Conservation (phyloP, 2,888 invertebrate species). For the Aphrophora alni region DNA sequence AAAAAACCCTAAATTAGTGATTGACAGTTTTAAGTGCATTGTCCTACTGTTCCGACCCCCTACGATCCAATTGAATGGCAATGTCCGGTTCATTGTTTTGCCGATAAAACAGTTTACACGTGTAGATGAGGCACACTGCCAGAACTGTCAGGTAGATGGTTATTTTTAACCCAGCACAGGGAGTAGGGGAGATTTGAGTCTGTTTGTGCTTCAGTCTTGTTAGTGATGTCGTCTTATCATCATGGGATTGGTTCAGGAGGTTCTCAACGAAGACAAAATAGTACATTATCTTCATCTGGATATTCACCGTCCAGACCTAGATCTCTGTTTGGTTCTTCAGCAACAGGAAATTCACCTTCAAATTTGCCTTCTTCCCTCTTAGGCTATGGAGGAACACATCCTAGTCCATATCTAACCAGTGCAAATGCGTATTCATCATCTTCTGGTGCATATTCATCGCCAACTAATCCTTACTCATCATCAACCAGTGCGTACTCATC, state of each 20-base stretch:
- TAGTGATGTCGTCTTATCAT: not conserved
- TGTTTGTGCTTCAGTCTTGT: not conserved
- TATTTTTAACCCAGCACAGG: not conserved
- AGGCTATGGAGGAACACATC: not conserved
- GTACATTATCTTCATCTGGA: not conserved
- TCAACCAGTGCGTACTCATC: constrained; percentile 26
- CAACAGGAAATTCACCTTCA: not conserved
- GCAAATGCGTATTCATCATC: constrained; percentile 30
- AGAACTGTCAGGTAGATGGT: not conserved
- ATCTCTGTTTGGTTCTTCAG: not conserved
- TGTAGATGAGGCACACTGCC: not conserved
- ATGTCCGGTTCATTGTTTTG: constrained; percentile 5
- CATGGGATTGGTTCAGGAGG: not conserved
- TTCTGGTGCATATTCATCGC: constrained; percentile 14
- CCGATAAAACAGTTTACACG: not conserved
- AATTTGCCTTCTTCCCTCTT: not conserved
- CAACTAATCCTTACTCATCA: not conserved
- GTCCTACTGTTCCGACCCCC: not conserved
- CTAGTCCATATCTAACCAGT: not conserved
- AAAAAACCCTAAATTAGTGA: not conserved
- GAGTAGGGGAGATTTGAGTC: not conserved
- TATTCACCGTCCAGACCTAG: not conserved
- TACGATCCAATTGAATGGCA: not conserved
- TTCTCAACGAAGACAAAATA: not conserved
- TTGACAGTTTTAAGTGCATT: not conserved